A percentile compares a stretch with the other conserved stretches of the same genome.
phyloP scores from a whole-genome alignment of 2,113 vertebrate genomes.

The Heptranchias perlo region DNA sequence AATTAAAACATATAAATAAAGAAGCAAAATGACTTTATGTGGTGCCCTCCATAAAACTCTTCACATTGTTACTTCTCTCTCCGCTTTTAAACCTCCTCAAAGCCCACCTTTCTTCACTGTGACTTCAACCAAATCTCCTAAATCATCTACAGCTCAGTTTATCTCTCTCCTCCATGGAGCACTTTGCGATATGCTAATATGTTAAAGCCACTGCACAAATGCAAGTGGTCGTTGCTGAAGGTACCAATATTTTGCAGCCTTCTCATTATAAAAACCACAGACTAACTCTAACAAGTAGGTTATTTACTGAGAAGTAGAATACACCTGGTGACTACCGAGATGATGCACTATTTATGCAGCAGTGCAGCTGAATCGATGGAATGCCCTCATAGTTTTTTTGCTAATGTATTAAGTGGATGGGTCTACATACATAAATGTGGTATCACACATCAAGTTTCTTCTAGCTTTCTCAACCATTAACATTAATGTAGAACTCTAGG shows the following conservation, averaged over 20 bases:
- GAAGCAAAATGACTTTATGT: not conserved
- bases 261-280: not conserved
- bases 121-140: conserved; percentile 16
- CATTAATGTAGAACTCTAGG: not conserved
- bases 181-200: not conserved
- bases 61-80: not conserved
- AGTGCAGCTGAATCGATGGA: not conserved
- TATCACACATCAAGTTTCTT: not conserved
- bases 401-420: not conserved
- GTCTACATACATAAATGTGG: no score
- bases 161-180: not conserved
- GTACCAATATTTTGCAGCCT: not conserved
- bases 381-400: not conserved
- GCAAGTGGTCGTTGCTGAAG: not conserved
- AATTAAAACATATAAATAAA: conserved; percentile 32
- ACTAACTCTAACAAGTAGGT: not conserved
- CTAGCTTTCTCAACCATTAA: not conserved
- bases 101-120: not conserved
- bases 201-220: not conserved
- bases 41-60: conserved; percentile 6
- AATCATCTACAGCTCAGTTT: not conserved
- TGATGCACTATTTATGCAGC: not conserved
- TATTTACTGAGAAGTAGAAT: not conserved
- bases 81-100: conserved; percentile 1
- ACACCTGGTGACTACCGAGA: not conserved